phyloP scores from a whole-genome alignment of 1,140 invertebrate genomes.

The Ceratina calcarata region DNA sequence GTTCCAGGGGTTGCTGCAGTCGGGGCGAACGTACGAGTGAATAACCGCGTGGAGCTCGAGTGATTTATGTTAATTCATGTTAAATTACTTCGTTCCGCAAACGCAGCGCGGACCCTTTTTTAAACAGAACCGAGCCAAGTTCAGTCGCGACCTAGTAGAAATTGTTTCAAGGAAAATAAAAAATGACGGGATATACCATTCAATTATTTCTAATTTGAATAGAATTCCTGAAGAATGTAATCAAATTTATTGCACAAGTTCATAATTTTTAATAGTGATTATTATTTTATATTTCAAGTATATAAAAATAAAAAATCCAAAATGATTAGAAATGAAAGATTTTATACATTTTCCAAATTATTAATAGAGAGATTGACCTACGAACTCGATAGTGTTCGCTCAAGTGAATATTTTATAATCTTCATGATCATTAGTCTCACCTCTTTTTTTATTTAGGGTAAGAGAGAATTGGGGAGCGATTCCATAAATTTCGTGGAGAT shows the following conservation, averaged over 20 bases:
- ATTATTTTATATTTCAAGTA: too few species aligned
- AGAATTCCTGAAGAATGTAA: too few species aligned
- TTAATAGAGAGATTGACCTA: too few species aligned
- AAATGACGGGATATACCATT: not conserved
- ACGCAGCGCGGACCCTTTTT: slow-evolving; percentile 54
- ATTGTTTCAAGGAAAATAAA: slow-evolving; percentile 26
- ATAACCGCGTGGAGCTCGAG: slow-evolving; percentile 59
- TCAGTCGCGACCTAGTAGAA: not conserved
- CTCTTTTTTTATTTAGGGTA: not conserved
- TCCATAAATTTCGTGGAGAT: slow-evolving; percentile 59
- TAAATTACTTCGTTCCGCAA: slow-evolving; percentile 69
- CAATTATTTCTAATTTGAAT: not conserved
- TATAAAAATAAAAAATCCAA: too few species aligned
- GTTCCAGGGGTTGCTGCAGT: slow-evolving; percentile 42
- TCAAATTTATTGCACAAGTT: too few species aligned
- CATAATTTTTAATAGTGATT: too few species aligned
- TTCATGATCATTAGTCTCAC: slow-evolving; percentile 33
- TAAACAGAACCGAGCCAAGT: slow-evolving; percentile 41
- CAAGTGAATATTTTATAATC: not conserved
- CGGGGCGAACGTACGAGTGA: slow-evolving; percentile 47
- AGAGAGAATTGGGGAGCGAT: slow-evolving; percentile 27
- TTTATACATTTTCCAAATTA: too few species aligned
- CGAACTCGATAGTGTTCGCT: not conserved
- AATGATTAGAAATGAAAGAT: too few species aligned
- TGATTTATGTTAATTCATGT: slow-evolving; percentile 74